Evolutionary conservation across 35 echinoderm and acorn worm species (phyloP), one percentile per base, ranked within the genome.

Genomic region (Lytechinus variegatus): DNA sequence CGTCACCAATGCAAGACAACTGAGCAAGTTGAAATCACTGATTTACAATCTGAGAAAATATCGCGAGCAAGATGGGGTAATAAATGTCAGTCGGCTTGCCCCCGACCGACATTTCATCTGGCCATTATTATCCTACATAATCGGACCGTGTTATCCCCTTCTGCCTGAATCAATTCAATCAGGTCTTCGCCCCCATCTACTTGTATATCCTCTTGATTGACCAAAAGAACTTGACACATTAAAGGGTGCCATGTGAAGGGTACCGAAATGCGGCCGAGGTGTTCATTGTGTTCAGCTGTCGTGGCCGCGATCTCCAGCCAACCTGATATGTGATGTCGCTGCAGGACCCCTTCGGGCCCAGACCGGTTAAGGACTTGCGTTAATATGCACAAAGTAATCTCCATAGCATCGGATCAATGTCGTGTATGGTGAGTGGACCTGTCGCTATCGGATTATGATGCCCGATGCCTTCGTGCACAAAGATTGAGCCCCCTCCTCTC

Each of bases 161-260:
- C 66, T 79, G 66, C 66, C 19, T 79, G 16, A 79, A 79, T 79
- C 66, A 79, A 79, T 79, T 79, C 66, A 79, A 79, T 79, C 66
- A n/a, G n/a, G 66, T 24, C n/a, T 79, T 79, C 66, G 8, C 16
- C 66, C 66, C 66, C n/a, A 24, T 24, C 16, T 19, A n/a, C 4
- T 2, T 58, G 56, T 58, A n/a, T n/a, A 58, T 16, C 66, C 66
- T 79, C 66, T 79, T 79, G 66, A n/a, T 19, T 79, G 12, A 79
- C 66, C 66, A 79, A 79, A n/a, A 9, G 66, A 79, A 24, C 66
- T n/a, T 24, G 66, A 79, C 19, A 79, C 66, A 79, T 79, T 79
- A 79, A 79, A 79, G 19, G 66, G 66, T 79, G 66, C 24, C n/a
- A 79, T 8, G 66, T n/a, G 66, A 79, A 79, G 66, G 66, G 66